Evolutionary conservation across 1,140 invertebrate species (phyloP), one percentile per base, ranked within the genome.

Genomic region (Leucophenga varia): DNA sequence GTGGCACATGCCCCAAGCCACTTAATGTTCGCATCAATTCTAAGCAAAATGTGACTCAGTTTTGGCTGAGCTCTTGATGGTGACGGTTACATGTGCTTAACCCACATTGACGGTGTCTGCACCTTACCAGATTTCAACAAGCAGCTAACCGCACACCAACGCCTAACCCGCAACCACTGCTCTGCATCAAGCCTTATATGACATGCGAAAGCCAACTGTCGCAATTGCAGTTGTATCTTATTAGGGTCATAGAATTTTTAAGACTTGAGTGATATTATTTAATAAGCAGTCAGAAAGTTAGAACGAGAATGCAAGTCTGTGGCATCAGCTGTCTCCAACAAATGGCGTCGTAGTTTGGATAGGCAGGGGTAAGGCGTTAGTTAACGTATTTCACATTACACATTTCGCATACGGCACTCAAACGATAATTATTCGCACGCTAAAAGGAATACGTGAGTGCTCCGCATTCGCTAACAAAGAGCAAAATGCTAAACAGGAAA

Each of bases 181-280:
- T 2, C 41, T 7, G 14, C 9, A 7, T 17, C 36, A 22, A n/a
- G 8, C 18, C 47, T 10, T n/a, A n/a, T n/a, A 22, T 31, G 49
- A 47, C 43, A 52, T 52, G 53, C 46, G 47, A 47, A 52, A 55
- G 47, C 57, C 54, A 56, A 59, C n/a, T n/a, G 53, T 59, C 56
- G 57, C 57, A 59, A 50, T 55, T 56, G 40, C 57, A 56, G 55
- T 49, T 59, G 54, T 54, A 57, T 59, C 57, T 54, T 47, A 59
- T 59, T 56, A 59, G 54, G 57, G 57, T 50, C 50, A 59, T 53
- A 47, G 47, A 53, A 59, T 56, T 54, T 51, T 50, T 43, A 50
- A 57, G 51, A 47, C 46, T 40, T 47, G 37, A 14, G 13, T 5
- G 31, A 25, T 25, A 6, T 25, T 25, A 25, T 25, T 25, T 25